These are phyloP conservation scores for Diaphora mendica DNA, from an alignment of 2,888 invertebrate species.

Conservation along the genomic window DNA sequence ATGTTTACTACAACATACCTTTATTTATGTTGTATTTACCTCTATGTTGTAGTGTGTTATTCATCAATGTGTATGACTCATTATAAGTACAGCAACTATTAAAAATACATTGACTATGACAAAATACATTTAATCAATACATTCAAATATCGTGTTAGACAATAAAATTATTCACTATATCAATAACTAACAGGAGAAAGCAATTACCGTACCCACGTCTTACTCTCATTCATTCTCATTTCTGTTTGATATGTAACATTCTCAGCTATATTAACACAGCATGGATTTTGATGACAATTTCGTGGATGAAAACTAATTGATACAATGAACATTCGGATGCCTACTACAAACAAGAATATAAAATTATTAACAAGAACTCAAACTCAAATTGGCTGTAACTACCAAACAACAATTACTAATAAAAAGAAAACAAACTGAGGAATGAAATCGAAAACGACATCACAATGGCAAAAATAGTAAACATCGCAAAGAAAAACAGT, in stretches of 20 bases:
- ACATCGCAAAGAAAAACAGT: conserved; percentile 34
- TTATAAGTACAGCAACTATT: conserved; percentile 11
- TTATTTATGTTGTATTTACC: conserved; percentile 1
- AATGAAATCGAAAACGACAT: conserved; percentile 40
- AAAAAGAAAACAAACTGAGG: conserved; percentile 44
- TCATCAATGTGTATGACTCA: neutral
- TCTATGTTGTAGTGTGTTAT: conserved; percentile 2
- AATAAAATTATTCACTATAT: conserved; percentile 27
- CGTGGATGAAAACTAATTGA: conserved; percentile 24
- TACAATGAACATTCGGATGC: conserved; percentile 32
- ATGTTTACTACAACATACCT: conserved; percentile 6
- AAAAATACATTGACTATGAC: conserved; percentile 11
- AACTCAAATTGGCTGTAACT: conserved; percentile 37
- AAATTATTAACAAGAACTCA: conserved; percentile 34
- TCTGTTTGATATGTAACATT: conserved; percentile 25
- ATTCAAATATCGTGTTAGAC: conserved; percentile 28
- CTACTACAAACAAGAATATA: conserved; percentile 37
- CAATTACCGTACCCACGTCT: conserved; percentile 34
- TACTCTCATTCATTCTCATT: conserved; percentile 41
- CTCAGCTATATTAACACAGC: conserved; percentile 35
- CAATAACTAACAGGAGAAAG: conserved; percentile 32
- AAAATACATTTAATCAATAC: conserved; percentile 21
- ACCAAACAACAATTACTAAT: conserved; percentile 36
- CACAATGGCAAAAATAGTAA: conserved; percentile 36
- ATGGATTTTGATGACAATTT: conserved; percentile 33